Evolutionary conservation across 2,113 vertebrate species (phyloP), one percentile per base, ranked within the genome.

Genomic region (Sylvia atricapilla): DNA sequence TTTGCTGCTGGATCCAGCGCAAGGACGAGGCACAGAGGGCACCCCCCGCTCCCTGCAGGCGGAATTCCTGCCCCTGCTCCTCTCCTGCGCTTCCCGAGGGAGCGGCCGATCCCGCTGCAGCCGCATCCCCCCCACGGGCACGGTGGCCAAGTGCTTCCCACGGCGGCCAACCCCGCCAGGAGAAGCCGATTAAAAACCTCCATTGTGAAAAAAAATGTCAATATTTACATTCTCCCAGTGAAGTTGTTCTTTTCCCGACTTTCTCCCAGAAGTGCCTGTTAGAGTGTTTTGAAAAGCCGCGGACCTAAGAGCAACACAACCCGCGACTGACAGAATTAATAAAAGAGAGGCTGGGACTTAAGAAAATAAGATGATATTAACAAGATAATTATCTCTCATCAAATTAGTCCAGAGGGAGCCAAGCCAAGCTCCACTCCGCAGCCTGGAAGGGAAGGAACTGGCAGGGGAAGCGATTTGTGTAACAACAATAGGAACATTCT

Each of bases 331-430:
- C 90, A 87, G 90, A 95, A 96, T 96, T 95, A 96, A 96, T 97
- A 95, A 91, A 94, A 53, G 94, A 96, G 96, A 96, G 88, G 88
- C 95, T 95, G 95, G 80, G 95, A 90, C 94, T 95, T 96, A 94
- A 85, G 94, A 96, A 94, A 96, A 96, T 96, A 96, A 93, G 96
- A 95, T 75, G 95, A 96, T 96, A 97, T 97, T 97, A 97, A 96
- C 95, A 93, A 96, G 95, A 96, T 97, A 96, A 96, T 96, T 97
- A 97, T 97, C 96, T 96, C 93, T 94, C 89, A 86, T 94, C 95
- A 96, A 97, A 96, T 96, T 95, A 96, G 95, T 96, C 96, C 94
- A 91, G 95, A 93, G 94, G 95, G 95, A 97, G 93, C 86, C 18
- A 5, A 95, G 95, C 94, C 95, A 92, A 94, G 91, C 91, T 95